Evolutionary conservation across 2,888 invertebrate genomes (phyloP), one percentile per base, ranked within the genome.

Genomic region (Drosophila pegasa): DNA sequence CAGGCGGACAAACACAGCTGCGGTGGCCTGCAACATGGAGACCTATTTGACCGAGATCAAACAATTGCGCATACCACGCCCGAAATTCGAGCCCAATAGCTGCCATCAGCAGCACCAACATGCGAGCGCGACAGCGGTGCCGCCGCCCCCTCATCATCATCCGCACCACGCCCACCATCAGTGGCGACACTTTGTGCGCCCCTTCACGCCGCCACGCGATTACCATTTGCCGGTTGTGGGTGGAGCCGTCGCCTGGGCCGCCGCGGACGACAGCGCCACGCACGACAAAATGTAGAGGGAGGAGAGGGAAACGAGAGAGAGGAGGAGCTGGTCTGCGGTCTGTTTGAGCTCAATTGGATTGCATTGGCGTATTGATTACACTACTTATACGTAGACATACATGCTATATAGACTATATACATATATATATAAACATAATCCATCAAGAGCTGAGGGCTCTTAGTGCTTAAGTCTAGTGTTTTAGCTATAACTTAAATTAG

Each of bases 31-130:
- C 43, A 37, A 72, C 80, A 97, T 97, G 97, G 97, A 97, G 91
- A 95, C 96, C 81, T 97, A 97, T 96, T 92, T 97, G 88, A 95
- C 95, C 76, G 96, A 97, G 91, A 96, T 97, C 50, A 96, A 97
- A 92, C 94, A 96, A 79, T 95, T 97, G 71, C 94, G 96, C 82
- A 97, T 97, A 85, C 97, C 97, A 27, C 94, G 97, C 75, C 97
- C 97, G 6, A 97, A 97, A 93, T 96, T 97, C 89, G 93, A 89
- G 66, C 87, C 91, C 22, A 93, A 91, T 89, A 93, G 90, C 89
- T 84, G 83, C 80, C 88, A 86, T 43, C 83, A 84, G 74, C 88
- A 87, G 69, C 85, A 83, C 73, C 83, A 84, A 50, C 83, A 84
- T 69, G 63, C 63, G 35, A 63, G 35, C 78, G 67, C 51, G 22